Percentiles rank a stretch among this genome's conserved stretches.
These are phyloP conservation scores for Erythrolamprus reginae DNA, from an alignment of 2,113 vertebrate genomes.

Conservation along the genomic window DNA sequence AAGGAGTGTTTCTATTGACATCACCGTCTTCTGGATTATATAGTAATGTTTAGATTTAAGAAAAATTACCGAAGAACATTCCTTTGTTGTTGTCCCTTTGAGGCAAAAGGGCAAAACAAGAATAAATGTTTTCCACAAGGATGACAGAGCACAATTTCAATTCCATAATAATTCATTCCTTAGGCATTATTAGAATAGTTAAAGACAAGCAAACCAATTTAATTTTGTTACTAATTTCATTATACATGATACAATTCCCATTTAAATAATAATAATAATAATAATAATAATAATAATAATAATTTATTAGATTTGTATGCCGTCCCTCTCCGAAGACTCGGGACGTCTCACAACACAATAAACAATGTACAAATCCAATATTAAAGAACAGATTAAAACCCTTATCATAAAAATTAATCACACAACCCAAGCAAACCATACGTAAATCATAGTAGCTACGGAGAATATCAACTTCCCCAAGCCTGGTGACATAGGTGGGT, in stretches of 20 bases:
- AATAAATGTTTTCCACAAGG: neutral
- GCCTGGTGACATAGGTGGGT: no score
- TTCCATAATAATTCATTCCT: neutral
- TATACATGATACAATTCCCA: neutral
- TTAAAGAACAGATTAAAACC: no score
- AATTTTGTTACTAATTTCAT: neutral
- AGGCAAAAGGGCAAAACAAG: neutral
- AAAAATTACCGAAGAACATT: neutral
- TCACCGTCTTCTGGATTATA: neutral
- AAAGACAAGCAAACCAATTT: neutral
- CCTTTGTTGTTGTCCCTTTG: neutral
- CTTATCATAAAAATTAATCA: no score
- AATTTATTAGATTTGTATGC: no score
- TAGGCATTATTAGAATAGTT: neutral
- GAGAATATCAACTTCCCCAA: no score
- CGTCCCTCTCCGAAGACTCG: no score
- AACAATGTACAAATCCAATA: no score
- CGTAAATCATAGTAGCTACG: no score
- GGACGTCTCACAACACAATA: no score
- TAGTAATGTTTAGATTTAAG: neutral
- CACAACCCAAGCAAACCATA: no score
- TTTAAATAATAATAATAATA: no score
- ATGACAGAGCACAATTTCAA: neutral
- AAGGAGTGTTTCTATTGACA: conserved; percentile 1
- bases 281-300: no score